Conservation (phyloP, 1,140 invertebrate species). For the Macrobrachium nipponense region DNA sequence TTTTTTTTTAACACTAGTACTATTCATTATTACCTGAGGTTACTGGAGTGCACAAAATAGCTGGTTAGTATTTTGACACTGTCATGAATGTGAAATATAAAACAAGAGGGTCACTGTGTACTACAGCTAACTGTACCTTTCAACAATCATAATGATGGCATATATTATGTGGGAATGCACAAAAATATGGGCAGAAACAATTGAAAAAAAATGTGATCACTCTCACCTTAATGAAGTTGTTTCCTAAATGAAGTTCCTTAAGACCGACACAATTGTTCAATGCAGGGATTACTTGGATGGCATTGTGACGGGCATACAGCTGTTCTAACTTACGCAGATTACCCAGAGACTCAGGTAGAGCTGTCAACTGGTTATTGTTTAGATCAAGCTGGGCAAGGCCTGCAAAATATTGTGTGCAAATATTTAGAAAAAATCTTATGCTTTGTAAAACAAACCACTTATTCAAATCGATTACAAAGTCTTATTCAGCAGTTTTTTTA, state of each 20-base stretch:
- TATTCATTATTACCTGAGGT: no score
- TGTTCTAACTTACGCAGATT: conserved; percentile 84
- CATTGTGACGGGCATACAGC: conserved; percentile 84
- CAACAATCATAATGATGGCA: not conserved
- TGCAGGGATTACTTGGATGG: conserved; percentile 71
- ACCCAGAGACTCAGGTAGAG: conserved; percentile 79
- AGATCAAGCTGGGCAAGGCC: conserved; percentile 80
- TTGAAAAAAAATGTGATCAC: no score
- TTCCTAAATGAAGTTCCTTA: conserved; percentile 82
- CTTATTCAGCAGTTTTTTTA: no score
- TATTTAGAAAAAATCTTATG: not conserved
- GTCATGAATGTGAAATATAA: no score
- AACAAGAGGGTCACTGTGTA: no score
- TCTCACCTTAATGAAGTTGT: conserved; percentile 81
- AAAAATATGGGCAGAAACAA: not conserved
- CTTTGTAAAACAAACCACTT: no score
- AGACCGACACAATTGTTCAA: conserved; percentile 73
- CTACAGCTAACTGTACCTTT: no score
- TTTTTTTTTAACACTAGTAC: no score
- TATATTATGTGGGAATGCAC: no score
- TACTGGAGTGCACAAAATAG: no score
- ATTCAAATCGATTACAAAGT: no score
- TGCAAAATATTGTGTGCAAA: conserved; percentile 69
- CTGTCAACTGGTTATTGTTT: conserved; percentile 79
- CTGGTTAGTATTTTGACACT: no score